Conservation (phyloP, 1,140 invertebrate genomes). For the Sarcophaga bullata region DNA sequence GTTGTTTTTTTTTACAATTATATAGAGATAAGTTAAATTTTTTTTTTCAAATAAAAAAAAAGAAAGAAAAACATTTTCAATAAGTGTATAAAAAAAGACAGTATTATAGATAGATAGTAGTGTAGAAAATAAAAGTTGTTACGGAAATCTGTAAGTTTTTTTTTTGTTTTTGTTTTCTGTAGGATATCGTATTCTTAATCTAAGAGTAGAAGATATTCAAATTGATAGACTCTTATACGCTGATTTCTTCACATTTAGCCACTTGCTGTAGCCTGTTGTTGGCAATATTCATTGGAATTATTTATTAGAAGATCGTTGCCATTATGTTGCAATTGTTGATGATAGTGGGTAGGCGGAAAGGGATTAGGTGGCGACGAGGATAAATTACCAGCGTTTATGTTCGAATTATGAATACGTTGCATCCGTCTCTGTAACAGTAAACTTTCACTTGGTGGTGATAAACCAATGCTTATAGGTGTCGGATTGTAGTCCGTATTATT, state of each 20-base stretch:
- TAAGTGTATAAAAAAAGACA: background rate
- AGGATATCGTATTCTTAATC: background rate
- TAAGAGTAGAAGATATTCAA: background rate
- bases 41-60: constrained; percentile 9
- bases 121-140: too few relatives aligned
- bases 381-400: background rate
- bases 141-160: too few relatives aligned
- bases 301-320: background rate
- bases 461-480: constrained; percentile 70
- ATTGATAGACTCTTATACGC: background rate
- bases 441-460: constrained; percentile 87
- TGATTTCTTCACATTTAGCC: constrained; percentile 48
- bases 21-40: constrained; percentile 20
- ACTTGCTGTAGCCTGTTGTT: constrained; percentile 58
- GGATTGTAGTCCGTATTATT: constrained; percentile 12
- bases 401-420: constrained; percentile 1
- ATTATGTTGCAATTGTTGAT: constrained; percentile 18
- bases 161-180: too few relatives aligned
- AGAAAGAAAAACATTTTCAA: constrained; percentile 4
- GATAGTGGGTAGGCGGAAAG: background rate
- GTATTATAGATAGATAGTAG: background rate
- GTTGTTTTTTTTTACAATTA: background rate
- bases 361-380: background rate
- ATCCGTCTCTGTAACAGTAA: constrained; percentile 77
- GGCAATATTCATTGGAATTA: constrained; percentile 36